Percentiles rank a stretch among this genome's conserved stretches.
These are phyloP conservation scores for Lepus europaeus DNA, from an alignment of 2,113 vertebrate species.

Conservation along the genomic window DNA sequence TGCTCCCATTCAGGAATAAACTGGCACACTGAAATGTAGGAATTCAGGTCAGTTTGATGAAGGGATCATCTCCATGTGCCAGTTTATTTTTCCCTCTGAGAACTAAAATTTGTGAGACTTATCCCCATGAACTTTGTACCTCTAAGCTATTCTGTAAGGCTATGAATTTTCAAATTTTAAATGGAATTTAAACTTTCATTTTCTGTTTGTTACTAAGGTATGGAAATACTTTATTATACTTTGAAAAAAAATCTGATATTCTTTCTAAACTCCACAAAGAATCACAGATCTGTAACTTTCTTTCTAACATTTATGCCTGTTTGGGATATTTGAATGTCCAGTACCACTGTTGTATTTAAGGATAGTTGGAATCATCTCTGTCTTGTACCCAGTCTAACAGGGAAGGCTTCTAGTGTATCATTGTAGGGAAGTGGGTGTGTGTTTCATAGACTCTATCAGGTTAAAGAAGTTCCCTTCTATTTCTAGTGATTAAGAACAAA, in stretches of 20 bases:
- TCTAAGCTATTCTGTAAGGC: neutral
- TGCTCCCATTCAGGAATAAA: neutral
- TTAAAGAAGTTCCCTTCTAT: neutral
- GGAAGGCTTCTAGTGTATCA: neutral
- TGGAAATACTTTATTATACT: neutral
- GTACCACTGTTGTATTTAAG: neutral
- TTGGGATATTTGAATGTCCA: neutral
- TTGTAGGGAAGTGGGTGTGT: neutral
- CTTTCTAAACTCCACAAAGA: conserved; percentile 1
- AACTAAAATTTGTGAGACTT: conserved; percentile 3
- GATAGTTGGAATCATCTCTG: neutral
- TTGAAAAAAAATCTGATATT: neutral
- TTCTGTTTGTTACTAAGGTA: neutral
- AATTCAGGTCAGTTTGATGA: too few relatives aligned
- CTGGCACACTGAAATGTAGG: too few relatives aligned
- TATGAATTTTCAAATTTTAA: neutral
- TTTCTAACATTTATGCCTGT: neutral
- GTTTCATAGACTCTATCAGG: conserved; percentile 11
- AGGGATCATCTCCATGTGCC: neutral
- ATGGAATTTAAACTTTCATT: neutral
- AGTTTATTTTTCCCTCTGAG: neutral
- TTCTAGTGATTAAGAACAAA: neutral
- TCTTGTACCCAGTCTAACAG: neutral
- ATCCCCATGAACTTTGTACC: neutral
- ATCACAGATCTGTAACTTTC: neutral